Evolutionary conservation across 2,888 invertebrate genomes (phyloP), one percentile per base, ranked within the genome.

Genomic region (Celastrina argiolus): DNA sequence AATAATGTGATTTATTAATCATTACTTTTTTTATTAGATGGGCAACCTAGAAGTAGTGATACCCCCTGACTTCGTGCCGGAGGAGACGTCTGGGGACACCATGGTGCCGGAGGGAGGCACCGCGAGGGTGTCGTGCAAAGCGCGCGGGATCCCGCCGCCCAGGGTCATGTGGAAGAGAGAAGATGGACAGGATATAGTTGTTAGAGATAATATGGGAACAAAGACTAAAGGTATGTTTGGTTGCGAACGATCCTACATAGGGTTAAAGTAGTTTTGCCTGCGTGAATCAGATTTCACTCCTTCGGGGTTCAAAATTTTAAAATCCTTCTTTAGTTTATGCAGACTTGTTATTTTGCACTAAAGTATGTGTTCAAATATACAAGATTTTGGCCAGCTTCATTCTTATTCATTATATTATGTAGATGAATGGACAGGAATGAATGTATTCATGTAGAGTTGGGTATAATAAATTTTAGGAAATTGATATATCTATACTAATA

Each of bases 1-100:
- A n/a, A n/a, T n/a, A n/a, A n/a, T n/a, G n/a, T 31, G 5, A 2
- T 39, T 41, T 63, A 26, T 2, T 26, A 7, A 26, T 8, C 4
- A 41, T 26, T 41, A n/a, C 14, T 26, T 41, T 2, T 7, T 51
- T 7, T 66, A 41, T 59, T 88, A 96, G 96, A 93, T 95, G 84
- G 96, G 96, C 67, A 93, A 92, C 84, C 88, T 97, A 74, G 95
- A 96, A 74, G 95, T 97, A 67, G 95, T 96, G 45, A 94, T 96
- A 72, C 96, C 97, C 18, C 97, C 97, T 12, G 95, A 96, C 81
- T 96, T 97, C 76, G 92, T 96, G 59, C 84, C 93, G 16, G 95
- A 95, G 75, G 95, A 95, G 78, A 96, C 96, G 6, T 95, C 95
- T 7, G 95, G 96, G 0, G 96, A 97, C 80, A 93, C 96, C 8